Evolutionary conservation across 2,113 vertebrate species (phyloP), one percentile per base, ranked within the genome.

Genomic region (Sula dactylatra): DNA sequence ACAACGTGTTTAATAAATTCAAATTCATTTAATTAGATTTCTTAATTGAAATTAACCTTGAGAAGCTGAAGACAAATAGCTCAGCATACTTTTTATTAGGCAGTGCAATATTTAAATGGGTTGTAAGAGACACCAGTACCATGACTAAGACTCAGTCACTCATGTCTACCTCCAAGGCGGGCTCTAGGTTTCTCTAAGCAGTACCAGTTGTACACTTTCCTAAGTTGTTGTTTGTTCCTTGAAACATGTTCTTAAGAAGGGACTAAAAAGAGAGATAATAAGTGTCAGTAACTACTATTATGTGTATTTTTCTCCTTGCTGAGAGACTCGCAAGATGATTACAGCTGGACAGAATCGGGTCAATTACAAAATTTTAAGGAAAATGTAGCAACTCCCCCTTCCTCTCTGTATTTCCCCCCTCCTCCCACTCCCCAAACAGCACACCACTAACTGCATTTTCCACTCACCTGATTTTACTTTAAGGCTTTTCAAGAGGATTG

Each of bases 401-500:
- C 34, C 32, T 70, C 59, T 32, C 54, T 16, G 5, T 65, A 38
- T n/a, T 87, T 47, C 4, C 38, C 38, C 49, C 14, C 34, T 90
- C 27, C 34, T 56, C 54, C 52, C 18, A 19, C 50, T 38, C 31
- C 36, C 24, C 13, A 49, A 32, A 31, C 21, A 86, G 49, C 36
- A 36, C 8, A 3, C n/a, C 25, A 54, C 42, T 89, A 94, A 90
- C 91, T 92, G 40, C 17, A 27, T 50, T 82, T 96, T 87, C 34
- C 83, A 83, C 47, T 83, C 88, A 84, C n/a, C 20, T 86, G 55
- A 77, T 89, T 97, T 94, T 67, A 47, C 56, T 95, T 94, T 78
- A 22, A 83, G 73, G 25, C 11, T 69, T 93, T 90, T 94, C 40
- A 70, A 79, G 52, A 91, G 82, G 66, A 90, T 78, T 92, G 62